Percentiles rank a stretch among this genome's conserved stretches.
phyloP scores from a whole-genome alignment of 1,140 invertebrate species.

The Macrotrachela quadricornifera region DNA sequence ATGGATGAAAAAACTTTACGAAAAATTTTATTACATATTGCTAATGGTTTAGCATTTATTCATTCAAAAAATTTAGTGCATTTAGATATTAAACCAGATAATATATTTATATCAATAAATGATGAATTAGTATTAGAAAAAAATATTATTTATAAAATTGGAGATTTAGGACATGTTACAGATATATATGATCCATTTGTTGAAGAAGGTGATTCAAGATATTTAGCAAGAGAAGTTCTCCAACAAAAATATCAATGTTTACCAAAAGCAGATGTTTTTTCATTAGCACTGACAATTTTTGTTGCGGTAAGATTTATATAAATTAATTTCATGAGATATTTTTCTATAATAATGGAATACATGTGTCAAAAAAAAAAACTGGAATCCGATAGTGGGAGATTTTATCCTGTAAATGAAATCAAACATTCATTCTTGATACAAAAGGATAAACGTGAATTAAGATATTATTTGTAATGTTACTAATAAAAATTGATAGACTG shows the following conservation, averaged over 20 bases:
- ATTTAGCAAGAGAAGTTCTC: slow-evolving; percentile 60
- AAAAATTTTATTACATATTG: slow-evolving; percentile 47
- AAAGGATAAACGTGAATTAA: too few relatives aligned
- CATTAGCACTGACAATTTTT: slow-evolving; percentile 54
- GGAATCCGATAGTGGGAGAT: too few relatives aligned
- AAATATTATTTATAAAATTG: slow-evolving; percentile 67
- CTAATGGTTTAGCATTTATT: slow-evolving; percentile 50
- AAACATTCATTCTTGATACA: too few relatives aligned
- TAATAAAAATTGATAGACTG: too few relatives aligned
- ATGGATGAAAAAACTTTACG: slow-evolving; percentile 35
- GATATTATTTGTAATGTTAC: too few relatives aligned
- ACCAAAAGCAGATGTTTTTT: slow-evolving; percentile 69
- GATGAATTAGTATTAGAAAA: slow-evolving; percentile 16
- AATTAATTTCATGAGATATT: too few relatives aligned
- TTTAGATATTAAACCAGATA: slow-evolving; percentile 70
- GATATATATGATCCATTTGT: slow-evolving; percentile 54
- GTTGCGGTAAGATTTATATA: slow-evolving; percentile 44
- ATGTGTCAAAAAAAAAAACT: too few relatives aligned
- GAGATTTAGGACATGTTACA: slow-evolving; percentile 67
- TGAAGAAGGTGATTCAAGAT: slow-evolving; percentile 78
- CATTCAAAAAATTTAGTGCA: slow-evolving; percentile 67
- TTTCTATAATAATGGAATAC: too few relatives aligned
- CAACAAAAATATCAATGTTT: slow-evolving; percentile 55
- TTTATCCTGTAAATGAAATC: too few relatives aligned
- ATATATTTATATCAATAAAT: slow-evolving; percentile 7